Conservation (phyloP, 2,113 vertebrate genomes). For the Leucopternis melanops region DNA sequence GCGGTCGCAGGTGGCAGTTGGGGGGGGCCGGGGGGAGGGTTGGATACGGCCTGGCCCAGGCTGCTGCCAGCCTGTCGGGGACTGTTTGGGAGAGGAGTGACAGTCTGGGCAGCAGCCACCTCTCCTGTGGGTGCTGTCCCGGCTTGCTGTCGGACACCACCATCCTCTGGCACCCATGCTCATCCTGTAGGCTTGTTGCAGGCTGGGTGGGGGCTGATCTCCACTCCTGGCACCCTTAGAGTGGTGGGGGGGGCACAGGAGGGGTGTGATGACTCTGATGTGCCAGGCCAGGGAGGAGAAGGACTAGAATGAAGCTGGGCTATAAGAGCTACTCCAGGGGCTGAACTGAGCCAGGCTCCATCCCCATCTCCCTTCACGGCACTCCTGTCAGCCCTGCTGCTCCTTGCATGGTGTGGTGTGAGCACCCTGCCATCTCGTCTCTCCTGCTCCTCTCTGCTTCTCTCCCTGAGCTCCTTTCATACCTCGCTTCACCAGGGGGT, state of each 20-base stretch:
- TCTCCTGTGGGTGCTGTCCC: neutral
- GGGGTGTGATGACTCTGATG: neutral
- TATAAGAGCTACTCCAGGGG: neutral
- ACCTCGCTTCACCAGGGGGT: neutral
- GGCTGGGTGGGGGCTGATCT: neutral
- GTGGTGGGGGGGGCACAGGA: neutral
- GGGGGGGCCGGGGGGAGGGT: neutral
- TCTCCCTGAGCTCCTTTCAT: neutral
- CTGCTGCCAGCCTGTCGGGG: neutral
- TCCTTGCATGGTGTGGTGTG: neutral
- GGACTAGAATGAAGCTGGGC: neutral
- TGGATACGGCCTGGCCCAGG: neutral
- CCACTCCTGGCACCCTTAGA: neutral
- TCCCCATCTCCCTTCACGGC: neutral
- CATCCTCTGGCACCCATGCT: constrained; percentile 33
- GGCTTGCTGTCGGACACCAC: neutral
- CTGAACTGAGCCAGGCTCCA: neutral
- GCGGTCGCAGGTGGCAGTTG: neutral
- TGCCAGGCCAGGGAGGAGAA: neutral
- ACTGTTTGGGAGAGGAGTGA: neutral
- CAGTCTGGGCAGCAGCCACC: neutral
- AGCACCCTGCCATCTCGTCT: neutral
- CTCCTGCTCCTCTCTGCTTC: constrained; percentile 8
- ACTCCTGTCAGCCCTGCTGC: neutral
- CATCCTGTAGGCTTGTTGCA: neutral